Evolutionary conservation across 23 tunicate genomes (phyloP).

Genomic region (Styela plicata): DNA sequence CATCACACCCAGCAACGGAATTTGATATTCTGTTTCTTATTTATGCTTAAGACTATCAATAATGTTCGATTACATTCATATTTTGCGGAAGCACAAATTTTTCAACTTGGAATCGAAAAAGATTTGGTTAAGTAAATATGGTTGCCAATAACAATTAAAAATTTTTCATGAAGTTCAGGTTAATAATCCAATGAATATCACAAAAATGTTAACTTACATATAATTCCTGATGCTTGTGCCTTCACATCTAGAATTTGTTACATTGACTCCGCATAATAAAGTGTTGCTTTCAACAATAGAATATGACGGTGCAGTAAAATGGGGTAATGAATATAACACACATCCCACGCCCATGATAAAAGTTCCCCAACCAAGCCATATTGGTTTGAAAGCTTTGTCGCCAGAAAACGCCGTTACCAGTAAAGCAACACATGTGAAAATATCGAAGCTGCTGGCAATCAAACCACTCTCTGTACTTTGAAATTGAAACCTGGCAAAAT

Average conservation of each 20-base stretch:
- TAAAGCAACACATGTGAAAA: not conserved
- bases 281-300: not conserved
- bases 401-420: constrained; percentile 18
- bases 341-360: constrained; percentile 33
- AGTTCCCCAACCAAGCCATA: constrained; percentile 32
- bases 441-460: constrained; percentile 25
- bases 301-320: constrained; percentile 26
- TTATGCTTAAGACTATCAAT: too few relatives aligned
- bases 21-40: too few relatives aligned
- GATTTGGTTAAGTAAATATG: too few relatives aligned
- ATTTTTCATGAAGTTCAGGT: too few relatives aligned
- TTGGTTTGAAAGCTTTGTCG: constrained; percentile 23
- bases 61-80: too few relatives aligned
- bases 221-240: constrained; percentile 23
- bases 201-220: constrained; percentile 6
- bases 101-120: too few relatives aligned
- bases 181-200: too few relatives aligned
- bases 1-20: too few relatives aligned
- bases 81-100: too few relatives aligned
- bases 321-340: constrained; percentile 30
- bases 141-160: too few relatives aligned
- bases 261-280: not conserved
- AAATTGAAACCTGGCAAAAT: constrained; percentile 27
- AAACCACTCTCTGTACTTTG: constrained; percentile 20
- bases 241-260: not conserved